Evolutionary conservation across 2,797 vertebrate genomes (phyloP).

Genomic region (Ficedula albicollis): DNA sequence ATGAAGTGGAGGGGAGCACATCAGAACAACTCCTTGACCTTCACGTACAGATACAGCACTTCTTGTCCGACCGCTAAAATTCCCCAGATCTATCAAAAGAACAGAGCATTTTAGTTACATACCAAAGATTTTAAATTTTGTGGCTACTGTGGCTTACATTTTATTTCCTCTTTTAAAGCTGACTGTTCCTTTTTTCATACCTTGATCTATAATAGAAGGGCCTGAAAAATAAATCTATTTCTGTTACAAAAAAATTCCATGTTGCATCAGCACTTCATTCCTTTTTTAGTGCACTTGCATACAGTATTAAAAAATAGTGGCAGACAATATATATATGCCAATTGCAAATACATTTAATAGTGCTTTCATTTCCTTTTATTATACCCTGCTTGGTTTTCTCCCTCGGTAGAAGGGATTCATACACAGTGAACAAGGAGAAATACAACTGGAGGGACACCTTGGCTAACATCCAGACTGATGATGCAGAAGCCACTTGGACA

Average conservation of each 20-base stretch:
- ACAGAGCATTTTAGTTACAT: conserved; percentile 45
- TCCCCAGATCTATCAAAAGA: conserved; percentile 86
- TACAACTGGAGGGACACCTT: not conserved
- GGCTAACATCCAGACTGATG: not conserved
- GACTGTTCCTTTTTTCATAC: not conserved
- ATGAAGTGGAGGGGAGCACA: conserved; percentile 93
- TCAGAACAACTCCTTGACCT: conserved; percentile 95
- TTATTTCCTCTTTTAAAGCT: conserved; percentile 1
- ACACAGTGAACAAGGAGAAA: not conserved
- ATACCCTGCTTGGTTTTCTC: not conserved
- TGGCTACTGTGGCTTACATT: not conserved
- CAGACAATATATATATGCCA: not conserved
- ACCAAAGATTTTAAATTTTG: not conserved
- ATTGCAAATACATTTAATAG: not conserved
- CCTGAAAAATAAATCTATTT: conserved; percentile 16
- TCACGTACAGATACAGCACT: conserved; percentile 93
- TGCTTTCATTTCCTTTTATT: conserved; percentile 14
- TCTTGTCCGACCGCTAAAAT: conserved; percentile 88
- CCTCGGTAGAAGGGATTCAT: not conserved
- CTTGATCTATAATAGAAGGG: not conserved
- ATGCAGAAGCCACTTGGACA: not conserved
- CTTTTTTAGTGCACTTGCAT: not conserved
- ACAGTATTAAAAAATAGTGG: not conserved
- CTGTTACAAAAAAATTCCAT: not conserved
- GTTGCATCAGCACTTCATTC: not conserved